These are phyloP conservation scores for Cyclophora albipunctata DNA, from an alignment of 2,888 invertebrate species.

Conservation along the genomic window DNA sequence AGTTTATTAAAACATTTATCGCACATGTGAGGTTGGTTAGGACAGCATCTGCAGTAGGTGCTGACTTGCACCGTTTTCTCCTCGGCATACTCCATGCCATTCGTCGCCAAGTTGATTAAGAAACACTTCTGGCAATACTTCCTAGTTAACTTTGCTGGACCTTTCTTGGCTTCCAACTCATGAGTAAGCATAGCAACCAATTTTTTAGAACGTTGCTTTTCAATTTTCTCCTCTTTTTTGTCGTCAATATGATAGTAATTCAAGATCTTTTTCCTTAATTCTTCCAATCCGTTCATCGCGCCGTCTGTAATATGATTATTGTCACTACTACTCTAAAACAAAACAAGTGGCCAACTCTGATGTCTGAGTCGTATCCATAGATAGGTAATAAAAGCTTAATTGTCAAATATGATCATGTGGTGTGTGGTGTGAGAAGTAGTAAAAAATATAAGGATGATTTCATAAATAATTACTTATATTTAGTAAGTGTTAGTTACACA, in stretches of 20 bases:
- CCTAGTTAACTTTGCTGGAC: slow-evolving; percentile 1
- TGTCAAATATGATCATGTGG: no score
- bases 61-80: slow-evolving; percentile 9
- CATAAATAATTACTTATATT: no score
- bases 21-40: slow-evolving; percentile 14
- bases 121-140: slow-evolving; percentile 15
- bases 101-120: slow-evolving; percentile 5
- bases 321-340: no score
- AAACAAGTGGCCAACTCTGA: no score
- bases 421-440: no score
- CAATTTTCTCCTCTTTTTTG: slow-evolving; percentile 2
- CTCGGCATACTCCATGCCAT: slow-evolving; percentile 11
- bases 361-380: no score
- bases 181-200: slow-evolving; percentile 2
- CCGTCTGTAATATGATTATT: slow-evolving; percentile 7
- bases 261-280: slow-evolving; percentile 16
- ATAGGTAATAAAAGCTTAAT: no score
- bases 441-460: no score
- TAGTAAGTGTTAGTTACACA: no score
- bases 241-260: slow-evolving; percentile 18
- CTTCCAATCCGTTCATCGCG: neutral
- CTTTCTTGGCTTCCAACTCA: slow-evolving; percentile 8
- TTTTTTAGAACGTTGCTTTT: slow-evolving; percentile 1
- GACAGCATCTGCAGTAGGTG: slow-evolving; percentile 13
- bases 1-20: slow-evolving; percentile 11